Base-by-base conservation (phyloP, 2,888 invertebrate genomes). In the Tillus elongatus region DNA sequence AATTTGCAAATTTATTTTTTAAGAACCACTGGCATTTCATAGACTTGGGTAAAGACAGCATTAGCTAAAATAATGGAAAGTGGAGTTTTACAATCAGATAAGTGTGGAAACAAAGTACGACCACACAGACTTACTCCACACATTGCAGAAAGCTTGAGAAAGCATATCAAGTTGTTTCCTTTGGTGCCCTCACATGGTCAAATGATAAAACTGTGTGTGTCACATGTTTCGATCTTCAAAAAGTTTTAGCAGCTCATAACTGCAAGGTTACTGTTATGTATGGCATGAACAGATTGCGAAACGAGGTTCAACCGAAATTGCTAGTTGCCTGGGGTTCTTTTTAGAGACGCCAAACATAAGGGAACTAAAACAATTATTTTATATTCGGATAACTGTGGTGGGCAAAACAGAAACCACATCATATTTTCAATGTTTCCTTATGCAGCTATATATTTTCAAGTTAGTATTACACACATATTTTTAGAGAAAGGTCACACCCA, bases 401-500 rank as follows among this genome's bases (percentile, higher is more conserved):
- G 43, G 3, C 41, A 44, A 34, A 46, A 44, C 26, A 29, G 42
- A 14, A 44, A 44, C 26, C 30, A 33, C 8, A 36, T 42, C 29
- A 19, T 44, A 6, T 45, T 42, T 26, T 33, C 39, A 2, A 38
- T 44, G 42, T 46, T 41, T 35, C 15, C 24, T 35, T 41, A 19
- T 13, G 39, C 37, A 24, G n/a, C 34, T 4, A 16, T 31, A 11
- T 27, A 11, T 16, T 14, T 42, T 19, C 10, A 29, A 3, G 6
- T 37, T 13, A 2, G 15, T 11, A 41, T 43, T 11, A 27, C 27
- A 9, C 36, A 42, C 32, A 24, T 24, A 8, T 44, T 42, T 29
- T 15, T 42, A 26, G 43, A 41, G 27, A 32, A 33, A 19, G 41
- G 43, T 2, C 39, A 45, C 33, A 44, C 44, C 13, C 40, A 45